A percentile compares a stretch with the other conserved stretches of the same genome.
Conservation (phyloP, 2,797 vertebrate genomes). For the Bovichtus variegatus region DNA sequence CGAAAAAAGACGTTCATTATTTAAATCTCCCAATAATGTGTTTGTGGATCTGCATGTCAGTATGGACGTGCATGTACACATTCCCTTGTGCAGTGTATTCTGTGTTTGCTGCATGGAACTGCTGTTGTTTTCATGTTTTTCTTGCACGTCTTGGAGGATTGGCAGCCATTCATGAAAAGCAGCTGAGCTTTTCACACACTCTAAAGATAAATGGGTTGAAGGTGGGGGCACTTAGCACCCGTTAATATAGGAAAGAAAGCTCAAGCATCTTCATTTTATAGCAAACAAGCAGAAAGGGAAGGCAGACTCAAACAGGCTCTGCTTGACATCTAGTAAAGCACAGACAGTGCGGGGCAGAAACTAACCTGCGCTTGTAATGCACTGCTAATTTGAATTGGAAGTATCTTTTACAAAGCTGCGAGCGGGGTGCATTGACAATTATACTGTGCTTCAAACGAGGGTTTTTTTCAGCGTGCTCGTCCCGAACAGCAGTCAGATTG, state of each 20-base stretch:
- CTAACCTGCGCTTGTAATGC: constrained; percentile 20
- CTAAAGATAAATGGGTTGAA: constrained; percentile 8
- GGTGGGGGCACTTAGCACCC: constrained; percentile 26
- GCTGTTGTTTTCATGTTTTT: constrained; percentile 2
- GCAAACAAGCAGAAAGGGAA: constrained; percentile 1
- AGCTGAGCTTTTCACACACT: constrained; percentile 19
- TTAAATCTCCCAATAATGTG: no score
- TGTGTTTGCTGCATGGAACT: constrained; percentile 2
- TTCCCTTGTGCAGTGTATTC: background rate
- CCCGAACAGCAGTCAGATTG: constrained; percentile 6
- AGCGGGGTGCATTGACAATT: background rate
- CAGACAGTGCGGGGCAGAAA: background rate
- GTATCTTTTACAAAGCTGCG: constrained; percentile 6
- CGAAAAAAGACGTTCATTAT: background rate
- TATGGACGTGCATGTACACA: background rate
- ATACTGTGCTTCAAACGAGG: constrained; percentile 29
- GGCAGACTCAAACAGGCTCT: background rate
- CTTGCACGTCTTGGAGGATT: background rate
- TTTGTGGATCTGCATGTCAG: background rate
- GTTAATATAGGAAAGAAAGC: constrained; percentile 21
- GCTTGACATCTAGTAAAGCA: background rate
- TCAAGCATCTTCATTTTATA: constrained; percentile 7
- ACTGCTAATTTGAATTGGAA: constrained; percentile 33
- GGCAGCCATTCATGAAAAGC: constrained; percentile 29
- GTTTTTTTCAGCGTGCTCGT: constrained; percentile 24